phyloP scores from a whole-genome alignment of 2,113 vertebrate genomes.

The Baryphthengus martii region DNA sequence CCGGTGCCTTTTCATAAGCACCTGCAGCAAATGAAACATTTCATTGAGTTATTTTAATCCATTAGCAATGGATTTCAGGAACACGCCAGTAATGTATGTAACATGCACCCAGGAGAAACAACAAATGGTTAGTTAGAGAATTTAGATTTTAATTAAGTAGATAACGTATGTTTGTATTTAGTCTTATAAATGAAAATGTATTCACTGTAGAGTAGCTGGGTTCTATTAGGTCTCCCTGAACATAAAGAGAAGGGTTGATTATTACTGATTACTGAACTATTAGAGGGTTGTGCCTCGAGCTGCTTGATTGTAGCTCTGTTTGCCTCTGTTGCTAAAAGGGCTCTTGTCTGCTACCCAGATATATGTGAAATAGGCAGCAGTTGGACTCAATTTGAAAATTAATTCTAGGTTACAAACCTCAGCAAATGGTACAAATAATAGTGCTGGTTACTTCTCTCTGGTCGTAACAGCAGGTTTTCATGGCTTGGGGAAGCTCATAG shows the following conservation, averaged over 20 bases:
- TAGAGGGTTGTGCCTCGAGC: slow-evolving; percentile 60
- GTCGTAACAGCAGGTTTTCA: slow-evolving; percentile 19
- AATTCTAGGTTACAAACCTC: slow-evolving; percentile 55
- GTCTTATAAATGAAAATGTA: slow-evolving; percentile 72
- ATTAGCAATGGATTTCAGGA: slow-evolving; percentile 55
- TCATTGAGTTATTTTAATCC: slow-evolving; percentile 39
- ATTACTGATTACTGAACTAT: slow-evolving; percentile 73
- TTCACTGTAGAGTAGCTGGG: slow-evolving; percentile 65
- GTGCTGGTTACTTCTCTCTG: slow-evolving; percentile 24
- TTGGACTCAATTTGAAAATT: slow-evolving; percentile 31
- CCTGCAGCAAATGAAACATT: background rate
- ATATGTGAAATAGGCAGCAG: slow-evolving; percentile 7
- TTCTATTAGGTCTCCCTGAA: slow-evolving; percentile 67
- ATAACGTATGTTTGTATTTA: slow-evolving; percentile 68
- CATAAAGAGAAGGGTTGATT: slow-evolving; percentile 71
- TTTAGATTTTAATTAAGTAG: slow-evolving; percentile 79
- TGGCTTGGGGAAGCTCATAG: background rate
- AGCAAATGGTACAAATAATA: slow-evolving; percentile 48
- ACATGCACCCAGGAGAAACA: slow-evolving; percentile 63
- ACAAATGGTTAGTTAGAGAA: slow-evolving; percentile 72
- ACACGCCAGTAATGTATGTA: slow-evolving; percentile 51
- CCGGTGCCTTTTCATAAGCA: background rate
- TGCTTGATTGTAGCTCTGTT: slow-evolving; percentile 66
- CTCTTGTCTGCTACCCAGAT: slow-evolving; percentile 58
- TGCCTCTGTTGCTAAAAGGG: slow-evolving; percentile 54